Base-by-base conservation (phyloP, 2,888 invertebrate genomes). In the Cephus runcator region DNA sequence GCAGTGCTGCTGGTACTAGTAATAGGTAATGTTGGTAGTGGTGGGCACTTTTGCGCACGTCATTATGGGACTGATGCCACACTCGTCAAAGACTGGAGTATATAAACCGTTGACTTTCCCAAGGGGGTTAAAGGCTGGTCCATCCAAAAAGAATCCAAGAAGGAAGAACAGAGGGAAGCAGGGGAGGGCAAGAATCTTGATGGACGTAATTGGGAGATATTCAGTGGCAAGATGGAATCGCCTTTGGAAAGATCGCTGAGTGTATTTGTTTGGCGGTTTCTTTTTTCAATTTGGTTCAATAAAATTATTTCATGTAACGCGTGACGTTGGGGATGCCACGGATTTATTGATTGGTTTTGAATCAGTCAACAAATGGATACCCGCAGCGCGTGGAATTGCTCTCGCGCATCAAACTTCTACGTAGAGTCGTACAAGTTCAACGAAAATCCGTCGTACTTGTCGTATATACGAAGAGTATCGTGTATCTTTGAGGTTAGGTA, bases 21-120 rank as follows among this genome's bases (percentile, higher is more conserved):
- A 9, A 56, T 56, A 23, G 23, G 56, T 56, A 56, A 56, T 23
- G 23, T 15, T 56, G 56, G 23, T 34, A 12, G 71, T 34, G 15
- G 71, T 34, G 2, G 33, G 71, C 31, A 34, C 71, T 31, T 34
- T 31, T 34, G 71, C 71, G 71, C 31, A 9, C 71, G 71, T 71
- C 71, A 71, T 71, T 71, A 71, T 34, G 71, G 71, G 71, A 71
- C 71, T 23, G 71, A 71, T 56, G 56, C 56, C 56, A 56, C 56
- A 56, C 56, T 56, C 23, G 71, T 71, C 31, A 71, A 71, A 23
- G 56, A 56, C 56, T 56, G 23, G 56, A 56, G 56, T 56, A 56
- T 9, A 23, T 9, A 23, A 9, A 56, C 56, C 56, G 23, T 23
- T 56, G 56, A 56, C 56, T 56, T 56, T 56, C 56, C 56, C 56